A percentile compares a stretch with the other conserved stretches of the same genome.
phyloP scores from a whole-genome alignment of 1,140 invertebrate genomes.

The Paraescarpia echinospica region DNA sequence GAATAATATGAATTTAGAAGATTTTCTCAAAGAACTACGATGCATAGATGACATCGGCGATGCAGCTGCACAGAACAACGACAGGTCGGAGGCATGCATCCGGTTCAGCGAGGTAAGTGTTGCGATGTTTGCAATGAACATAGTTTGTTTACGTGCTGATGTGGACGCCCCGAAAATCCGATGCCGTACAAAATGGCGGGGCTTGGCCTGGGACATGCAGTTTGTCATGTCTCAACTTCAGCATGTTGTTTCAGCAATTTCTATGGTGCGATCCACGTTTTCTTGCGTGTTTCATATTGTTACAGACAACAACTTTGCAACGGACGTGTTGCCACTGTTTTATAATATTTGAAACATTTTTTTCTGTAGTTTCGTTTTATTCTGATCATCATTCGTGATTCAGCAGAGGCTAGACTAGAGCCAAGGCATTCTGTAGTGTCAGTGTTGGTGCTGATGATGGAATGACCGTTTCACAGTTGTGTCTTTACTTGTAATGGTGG shows the following conservation, averaged over 20 bases:
- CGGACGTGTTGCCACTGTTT: background rate
- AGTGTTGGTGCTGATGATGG: background rate
- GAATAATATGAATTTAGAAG: background rate
- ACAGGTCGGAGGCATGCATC: background rate
- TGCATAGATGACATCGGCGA: background rate
- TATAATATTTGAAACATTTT: background rate
- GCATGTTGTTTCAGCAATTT: background rate
- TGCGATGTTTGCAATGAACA: background rate
- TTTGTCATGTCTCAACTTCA: background rate
- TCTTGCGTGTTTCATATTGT: background rate
- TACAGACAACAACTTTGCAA: background rate
- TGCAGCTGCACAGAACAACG: background rate
- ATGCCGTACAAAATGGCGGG: background rate
- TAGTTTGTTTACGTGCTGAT: background rate
- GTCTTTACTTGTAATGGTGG: background rate
- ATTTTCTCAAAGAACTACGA: background rate
- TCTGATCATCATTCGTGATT: no score
- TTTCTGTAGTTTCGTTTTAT: background rate
- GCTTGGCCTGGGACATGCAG: conserved; percentile 2
- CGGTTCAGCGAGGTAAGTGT: background rate
- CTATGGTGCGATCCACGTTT: background rate
- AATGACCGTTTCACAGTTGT: background rate
- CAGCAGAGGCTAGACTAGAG: no score
- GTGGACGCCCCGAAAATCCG: background rate
- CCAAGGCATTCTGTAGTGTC: no score